Evolutionary conservation across 2,888 invertebrate genomes (phyloP).

Genomic region (Phengaris alcon): DNA sequence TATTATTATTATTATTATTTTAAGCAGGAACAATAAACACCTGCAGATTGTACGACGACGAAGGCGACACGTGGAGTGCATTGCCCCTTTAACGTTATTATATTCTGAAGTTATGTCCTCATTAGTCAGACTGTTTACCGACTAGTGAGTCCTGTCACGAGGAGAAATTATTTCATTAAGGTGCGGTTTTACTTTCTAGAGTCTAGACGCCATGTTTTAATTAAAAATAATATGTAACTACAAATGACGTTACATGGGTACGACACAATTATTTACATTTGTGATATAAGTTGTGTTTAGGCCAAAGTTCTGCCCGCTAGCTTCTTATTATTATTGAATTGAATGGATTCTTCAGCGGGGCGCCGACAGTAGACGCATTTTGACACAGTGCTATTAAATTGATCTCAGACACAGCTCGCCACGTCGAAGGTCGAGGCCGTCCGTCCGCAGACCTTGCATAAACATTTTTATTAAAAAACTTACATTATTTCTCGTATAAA

Average conservation of each 20-base stretch:
- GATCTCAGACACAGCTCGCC: background rate
- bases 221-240: background rate
- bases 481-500: constrained; percentile 1
- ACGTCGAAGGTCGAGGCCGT: constrained; percentile 18
- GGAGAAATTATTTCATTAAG: constrained; percentile 11
- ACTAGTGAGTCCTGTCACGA: background rate
- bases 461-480: constrained; percentile 20
- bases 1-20: too few species aligned
- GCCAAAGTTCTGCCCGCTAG: too few species aligned
- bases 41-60: too few species aligned
- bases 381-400: background rate
- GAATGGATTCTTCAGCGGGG: background rate
- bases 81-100: background rate
- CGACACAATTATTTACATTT: too few species aligned
- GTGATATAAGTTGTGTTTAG: too few species aligned
- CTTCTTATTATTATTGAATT: background rate
- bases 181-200: background rate
- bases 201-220: constrained; percentile 8
- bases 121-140: constrained; percentile 12
- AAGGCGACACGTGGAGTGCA: background rate
- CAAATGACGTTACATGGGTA: background rate
- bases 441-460: background rate
- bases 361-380: background rate
- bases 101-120: constrained; percentile 9
- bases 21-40: too few species aligned